Conservation (phyloP, 1,140 invertebrate genomes). For the Drosophila nannoptera region DNA sequence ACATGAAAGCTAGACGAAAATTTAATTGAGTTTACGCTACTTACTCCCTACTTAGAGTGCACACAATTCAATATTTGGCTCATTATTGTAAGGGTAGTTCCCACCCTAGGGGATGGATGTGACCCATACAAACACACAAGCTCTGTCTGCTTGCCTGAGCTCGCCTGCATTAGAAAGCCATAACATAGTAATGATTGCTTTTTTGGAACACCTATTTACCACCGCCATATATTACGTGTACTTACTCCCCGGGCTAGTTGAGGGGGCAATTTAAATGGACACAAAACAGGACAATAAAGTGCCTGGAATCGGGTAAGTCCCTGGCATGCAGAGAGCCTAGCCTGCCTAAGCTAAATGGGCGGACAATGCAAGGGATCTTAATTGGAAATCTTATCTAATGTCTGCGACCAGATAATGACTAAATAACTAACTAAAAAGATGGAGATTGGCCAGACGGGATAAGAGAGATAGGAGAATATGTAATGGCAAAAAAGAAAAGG, state of each 20-base stretch:
- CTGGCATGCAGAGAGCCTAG: neutral
- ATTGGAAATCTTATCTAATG: conserved; percentile 4
- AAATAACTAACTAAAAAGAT: no score
- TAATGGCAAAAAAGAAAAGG: no score
- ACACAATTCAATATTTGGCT: conserved; percentile 65
- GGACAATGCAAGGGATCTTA: neutral
- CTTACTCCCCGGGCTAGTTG: neutral
- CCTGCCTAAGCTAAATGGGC: neutral
- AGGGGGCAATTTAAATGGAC: neutral
- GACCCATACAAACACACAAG: conserved; percentile 1
- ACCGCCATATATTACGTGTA: neutral
- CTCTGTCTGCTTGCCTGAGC: neutral
- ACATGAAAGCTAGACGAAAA: conserved; percentile 43
- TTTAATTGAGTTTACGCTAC: conserved; percentile 61
- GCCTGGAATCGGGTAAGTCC: no score
- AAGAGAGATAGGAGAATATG: no score
- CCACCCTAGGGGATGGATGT: conserved; percentile 13
- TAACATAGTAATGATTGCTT: conserved; percentile 42
- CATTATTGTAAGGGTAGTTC: conserved; percentile 51
- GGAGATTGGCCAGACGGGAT: no score
- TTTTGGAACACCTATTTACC: conserved; percentile 4
- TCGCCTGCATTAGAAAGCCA: conserved; percentile 40
- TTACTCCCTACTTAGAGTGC: conserved; percentile 24
- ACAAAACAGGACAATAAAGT: neutral
- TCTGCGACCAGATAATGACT: neutral